Percentiles rank a stretch among this genome's conserved stretches.
These are phyloP conservation scores for Tetramorium alpestre DNA, from an alignment of 1,140 invertebrate genomes.

Conservation along the genomic window DNA sequence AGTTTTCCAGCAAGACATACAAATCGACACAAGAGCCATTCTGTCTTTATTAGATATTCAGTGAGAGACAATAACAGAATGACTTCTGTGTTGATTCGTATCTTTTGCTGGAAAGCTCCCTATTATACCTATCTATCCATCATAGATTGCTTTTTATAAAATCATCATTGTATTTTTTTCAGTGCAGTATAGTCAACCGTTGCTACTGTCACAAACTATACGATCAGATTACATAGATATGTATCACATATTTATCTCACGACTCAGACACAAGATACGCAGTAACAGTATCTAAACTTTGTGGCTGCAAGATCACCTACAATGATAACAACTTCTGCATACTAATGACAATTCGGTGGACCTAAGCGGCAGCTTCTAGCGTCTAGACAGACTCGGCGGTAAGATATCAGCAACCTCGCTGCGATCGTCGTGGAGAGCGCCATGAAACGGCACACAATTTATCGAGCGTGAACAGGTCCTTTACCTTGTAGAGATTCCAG, in stretches of 20 bases:
- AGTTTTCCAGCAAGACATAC: too few relatives aligned
- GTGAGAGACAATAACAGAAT: too few relatives aligned
- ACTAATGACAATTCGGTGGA: not conserved
- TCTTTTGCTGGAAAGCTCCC: too few relatives aligned
- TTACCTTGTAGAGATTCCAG: conserved; percentile 31
- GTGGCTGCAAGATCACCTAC: not conserved
- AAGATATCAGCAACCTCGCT: not conserved
- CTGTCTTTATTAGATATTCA: too few relatives aligned
- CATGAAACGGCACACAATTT: too few relatives aligned
- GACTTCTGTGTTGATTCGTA: too few relatives aligned
- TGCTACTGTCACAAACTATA: not conserved
- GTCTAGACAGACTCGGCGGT: not conserved
- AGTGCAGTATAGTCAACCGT: not conserved
- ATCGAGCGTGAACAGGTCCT: too few relatives aligned
- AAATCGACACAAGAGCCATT: too few relatives aligned
- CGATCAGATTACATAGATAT: not conserved
- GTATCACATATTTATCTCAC: not conserved
- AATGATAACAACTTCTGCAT: not conserved
- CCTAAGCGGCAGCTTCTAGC: not conserved
- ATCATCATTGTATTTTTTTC: not conserved
- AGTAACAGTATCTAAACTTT: not conserved
- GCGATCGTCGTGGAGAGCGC: not conserved
- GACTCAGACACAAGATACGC: not conserved
- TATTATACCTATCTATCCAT: too few relatives aligned
- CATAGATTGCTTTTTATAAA: not conserved